These are phyloP conservation scores for Sula dactylatra DNA, from an alignment of 2,113 vertebrate genomes.

Conservation along the genomic window DNA sequence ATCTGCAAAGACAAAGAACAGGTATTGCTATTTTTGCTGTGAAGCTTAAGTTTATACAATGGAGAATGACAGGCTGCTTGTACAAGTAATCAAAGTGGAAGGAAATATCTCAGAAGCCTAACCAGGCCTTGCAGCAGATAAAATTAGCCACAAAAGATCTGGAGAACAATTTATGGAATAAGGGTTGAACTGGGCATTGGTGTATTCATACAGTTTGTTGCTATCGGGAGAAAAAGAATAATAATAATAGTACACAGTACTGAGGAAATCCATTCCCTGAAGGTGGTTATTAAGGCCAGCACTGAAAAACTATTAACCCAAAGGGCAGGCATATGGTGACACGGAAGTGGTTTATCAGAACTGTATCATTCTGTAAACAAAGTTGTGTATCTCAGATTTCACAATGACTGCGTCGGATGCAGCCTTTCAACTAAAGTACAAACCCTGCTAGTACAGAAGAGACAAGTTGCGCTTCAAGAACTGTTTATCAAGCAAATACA, in stretches of 20 bases:
- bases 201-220: neutral
- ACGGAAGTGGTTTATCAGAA: neutral
- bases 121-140: neutral
- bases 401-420: neutral
- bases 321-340: slow-evolving; percentile 3
- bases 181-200: neutral
- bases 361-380: slow-evolving; percentile 3
- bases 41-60: neutral
- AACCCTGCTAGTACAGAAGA: neutral
- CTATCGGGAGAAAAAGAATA: neutral
- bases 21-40: neutral
- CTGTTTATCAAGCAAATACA: neutral
- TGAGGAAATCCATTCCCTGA: neutral
- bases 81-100: neutral
- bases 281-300: slow-evolving; percentile 13
- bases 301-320: slow-evolving; percentile 40
- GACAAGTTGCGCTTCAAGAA: neutral
- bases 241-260: neutral
- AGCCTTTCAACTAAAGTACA: neutral
- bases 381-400: neutral
- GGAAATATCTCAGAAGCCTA: neutral
- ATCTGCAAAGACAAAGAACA: slow-evolving; percentile 25
- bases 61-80: neutral
- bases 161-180: neutral
- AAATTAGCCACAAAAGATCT: neutral